Evolutionary conservation across 2,797 vertebrate species (phyloP), one percentile per base, ranked within the genome.

Genomic region (Melanotaenia nigrans): DNA sequence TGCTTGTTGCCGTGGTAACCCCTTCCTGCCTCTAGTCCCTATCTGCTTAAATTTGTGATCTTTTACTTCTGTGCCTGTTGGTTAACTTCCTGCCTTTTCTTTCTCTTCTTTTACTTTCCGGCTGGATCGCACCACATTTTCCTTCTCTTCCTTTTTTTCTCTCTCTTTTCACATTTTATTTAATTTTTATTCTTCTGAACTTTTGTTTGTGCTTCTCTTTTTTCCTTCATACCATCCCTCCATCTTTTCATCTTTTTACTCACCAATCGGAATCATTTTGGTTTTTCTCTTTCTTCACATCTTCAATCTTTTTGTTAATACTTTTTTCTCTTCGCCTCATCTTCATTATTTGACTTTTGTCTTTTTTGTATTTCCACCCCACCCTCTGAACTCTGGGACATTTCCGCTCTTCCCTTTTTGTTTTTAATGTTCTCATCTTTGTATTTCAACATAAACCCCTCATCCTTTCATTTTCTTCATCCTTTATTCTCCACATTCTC

Each of bases 21-120:
- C 56, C 61, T 67, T 66, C 73, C 53, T 70, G 71, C 65, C 36
- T 58, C 63, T 30, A 33, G 59, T 35, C 12, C 20, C 20, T 42
- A 49, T 33, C 61, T 10, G 73, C 65, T 77, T 38, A 57, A 90
- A 65, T 90, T 90, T 79, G 64, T 93, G 89, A 82, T 62, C 77
- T 84, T 78, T 94, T 75, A 89, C 86, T 82, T 92, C 83, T 88
- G 82, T 88, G 70, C 84, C 90, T 85, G 91, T 85, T 93, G 92
- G 94, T 95, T 96, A 96, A 96, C 94, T 78, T 91, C 92, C 88
- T 96, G 92, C 93, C 93, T 90, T 96, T 93, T 96, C 92, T 96
- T 90, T 96, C 93, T 96, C 93, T 95, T 94, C 75, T 94, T 94
- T 95, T 59, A 92, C 95, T 94, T 80, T 78, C 62, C 61, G 57